Conservation (phyloP, 2,888 invertebrate species). For the Athripsodes cinereus region DNA sequence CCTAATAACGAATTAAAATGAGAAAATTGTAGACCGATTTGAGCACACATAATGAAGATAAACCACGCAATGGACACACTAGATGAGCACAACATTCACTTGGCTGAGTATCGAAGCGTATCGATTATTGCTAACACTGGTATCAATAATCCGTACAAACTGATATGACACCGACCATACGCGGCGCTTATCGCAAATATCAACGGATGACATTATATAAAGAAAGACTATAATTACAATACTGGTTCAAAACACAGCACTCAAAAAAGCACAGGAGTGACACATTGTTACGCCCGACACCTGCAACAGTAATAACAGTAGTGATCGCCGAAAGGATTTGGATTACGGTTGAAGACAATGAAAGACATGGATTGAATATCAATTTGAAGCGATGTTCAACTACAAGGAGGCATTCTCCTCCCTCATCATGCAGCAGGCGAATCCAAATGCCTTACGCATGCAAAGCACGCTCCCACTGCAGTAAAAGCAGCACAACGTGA, state of each 20-base stretch:
- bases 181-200: slow-evolving; percentile 13
- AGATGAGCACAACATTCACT: slow-evolving; percentile 19
- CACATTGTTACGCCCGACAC: not conserved
- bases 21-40: not conserved
- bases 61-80: slow-evolving; percentile 1
- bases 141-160: slow-evolving; percentile 7
- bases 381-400: slow-evolving; percentile 3
- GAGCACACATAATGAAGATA: not conserved
- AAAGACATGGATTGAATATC: slow-evolving; percentile 11
- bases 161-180: slow-evolving; percentile 11
- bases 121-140: slow-evolving; percentile 11
- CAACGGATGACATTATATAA: slow-evolving; percentile 29
- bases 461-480: slow-evolving; percentile 14
- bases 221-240: slow-evolving; percentile 15
- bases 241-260: not conserved
- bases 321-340: slow-evolving; percentile 9
- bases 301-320: slow-evolving; percentile 10
- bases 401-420: slow-evolving; percentile 3
- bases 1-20: not conserved
- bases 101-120: slow-evolving; percentile 18
- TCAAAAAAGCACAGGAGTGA: not conserved
- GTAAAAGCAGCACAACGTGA: slow-evolving; percentile 10
- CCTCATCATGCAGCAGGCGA: not conserved
- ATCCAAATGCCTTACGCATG: slow-evolving; percentile 10
- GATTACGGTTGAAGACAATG: slow-evolving; percentile 13